Evolutionary conservation across 2,888 invertebrate species (phyloP).

Genomic region (Stenotaenia linearis): DNA sequence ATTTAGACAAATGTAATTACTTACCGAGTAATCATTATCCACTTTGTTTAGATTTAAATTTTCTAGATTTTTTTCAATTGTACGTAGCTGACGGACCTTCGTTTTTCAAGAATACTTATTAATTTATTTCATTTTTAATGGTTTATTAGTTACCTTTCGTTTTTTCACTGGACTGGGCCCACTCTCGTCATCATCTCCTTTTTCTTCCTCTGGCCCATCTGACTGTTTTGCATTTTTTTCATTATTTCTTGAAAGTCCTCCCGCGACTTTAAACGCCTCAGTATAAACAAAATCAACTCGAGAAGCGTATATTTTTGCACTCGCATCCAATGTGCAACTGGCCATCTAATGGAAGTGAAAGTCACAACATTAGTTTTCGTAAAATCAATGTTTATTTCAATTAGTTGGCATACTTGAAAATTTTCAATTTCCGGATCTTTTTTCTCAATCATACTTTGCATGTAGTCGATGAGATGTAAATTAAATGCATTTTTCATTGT

Average conservation of each 20-base stretch:
- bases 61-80: conserved; percentile 48
- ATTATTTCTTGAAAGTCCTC: conserved; percentile 51
- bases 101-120: neutral
- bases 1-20: conserved; percentile 26
- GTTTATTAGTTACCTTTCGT: conserved; percentile 38
- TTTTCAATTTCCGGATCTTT: conserved; percentile 64
- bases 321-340: conserved; percentile 78
- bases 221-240: neutral
- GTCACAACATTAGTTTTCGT: no score
- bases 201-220: conserved; percentile 38
- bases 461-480: conserved; percentile 76
- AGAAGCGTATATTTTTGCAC: conserved; percentile 78
- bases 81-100: no score
- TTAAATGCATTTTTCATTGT: conserved; percentile 84
- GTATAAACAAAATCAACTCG: conserved; percentile 79
- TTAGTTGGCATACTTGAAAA: conserved; percentile 47
- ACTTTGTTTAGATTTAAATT: conserved; percentile 47
- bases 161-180: conserved; percentile 39
- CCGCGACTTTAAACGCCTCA: conserved; percentile 71
- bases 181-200: conserved; percentile 36
- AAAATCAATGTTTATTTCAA: no score
- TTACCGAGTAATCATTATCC: conserved; percentile 48
- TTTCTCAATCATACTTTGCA: conserved; percentile 64
- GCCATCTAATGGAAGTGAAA: conserved; percentile 58
- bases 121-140: neutral